Evolutionary conservation across 2,888 invertebrate species (phyloP), one percentile per base, ranked within the genome.

Genomic region (Ernsta delagoae): DNA sequence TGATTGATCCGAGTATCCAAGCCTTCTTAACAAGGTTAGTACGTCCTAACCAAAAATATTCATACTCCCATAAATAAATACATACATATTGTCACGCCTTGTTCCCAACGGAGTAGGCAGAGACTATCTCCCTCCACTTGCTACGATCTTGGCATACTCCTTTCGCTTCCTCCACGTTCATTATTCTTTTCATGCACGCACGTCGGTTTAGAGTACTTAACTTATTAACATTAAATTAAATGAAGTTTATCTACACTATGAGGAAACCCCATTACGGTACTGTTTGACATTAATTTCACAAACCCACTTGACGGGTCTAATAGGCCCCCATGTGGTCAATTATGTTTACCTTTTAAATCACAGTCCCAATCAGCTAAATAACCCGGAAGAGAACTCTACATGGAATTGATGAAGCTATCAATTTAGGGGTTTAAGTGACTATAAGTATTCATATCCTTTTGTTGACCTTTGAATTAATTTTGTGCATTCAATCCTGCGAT

Each of bases 391-490:
- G 67, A 70, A 71, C 74, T 75, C 77, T 79, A 68, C 68, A 68
- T 68, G 74, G 75, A 71, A 75, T 76, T 77, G 79, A 82, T 79
- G 71, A 76, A 75, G 72, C 78, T 77, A 77, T 78, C 80, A 82
- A 81, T 78, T 77, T 77, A 75, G 74, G 77, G 75, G n/a, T 24
- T 79, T 79, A 78, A 79, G 77, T 81, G 77, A 70, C 71, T 73
- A 75, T 76, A 77, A 83, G 82, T 77, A 80, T 74, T 74, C 75
- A 77, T 76, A 79, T 83, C 83, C 83, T 80, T 76, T 70, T 72
- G 64, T 43, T 61, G 67, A 67, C 61, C 67, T 67, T 65, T 36
- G 41, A 41, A 1, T 11, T 41, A 65, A 12, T 57, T 53, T 54
- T 54, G 11, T 11, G 24, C 3, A 24, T 24, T 24, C 24, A 24